phyloP scores from a whole-genome alignment of 1,140 invertebrate genomes.

The Ooceraea biroi region DNA sequence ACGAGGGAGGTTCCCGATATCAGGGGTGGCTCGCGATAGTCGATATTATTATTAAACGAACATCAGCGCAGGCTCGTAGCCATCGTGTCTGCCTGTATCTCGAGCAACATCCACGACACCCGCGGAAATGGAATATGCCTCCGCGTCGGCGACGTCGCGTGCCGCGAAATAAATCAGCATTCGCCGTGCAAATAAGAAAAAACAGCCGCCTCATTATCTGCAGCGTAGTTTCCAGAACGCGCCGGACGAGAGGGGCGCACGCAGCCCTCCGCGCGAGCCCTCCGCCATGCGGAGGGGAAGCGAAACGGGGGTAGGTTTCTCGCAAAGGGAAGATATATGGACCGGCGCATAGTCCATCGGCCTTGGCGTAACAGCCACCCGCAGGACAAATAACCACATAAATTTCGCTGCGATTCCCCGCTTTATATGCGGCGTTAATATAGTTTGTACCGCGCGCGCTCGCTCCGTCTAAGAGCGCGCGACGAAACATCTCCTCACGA shows the following conservation, averaged over 20 bases:
- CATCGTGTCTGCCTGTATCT: constrained; percentile 36
- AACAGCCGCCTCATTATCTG: constrained; percentile 65
- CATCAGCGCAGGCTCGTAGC: constrained; percentile 27
- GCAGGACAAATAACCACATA: constrained; percentile 71
- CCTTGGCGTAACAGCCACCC: constrained; percentile 45
- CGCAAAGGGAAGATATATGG: constrained; percentile 64
- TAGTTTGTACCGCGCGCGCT: not conserved
- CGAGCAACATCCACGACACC: constrained; percentile 24
- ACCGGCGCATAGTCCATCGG: constrained; percentile 55
- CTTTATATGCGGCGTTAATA: constrained; percentile 48
- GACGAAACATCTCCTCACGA: not conserved
- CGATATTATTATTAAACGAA: constrained; percentile 62
- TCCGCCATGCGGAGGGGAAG: too few relatives aligned
- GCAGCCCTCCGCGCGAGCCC: constrained; percentile 11
- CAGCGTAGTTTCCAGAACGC: constrained; percentile 17
- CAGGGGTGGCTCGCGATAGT: constrained; percentile 21
- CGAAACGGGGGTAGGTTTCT: too few relatives aligned
- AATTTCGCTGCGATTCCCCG: constrained; percentile 50
- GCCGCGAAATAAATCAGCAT: constrained; percentile 68
- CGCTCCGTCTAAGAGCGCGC: not conserved
- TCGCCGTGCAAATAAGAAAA: constrained; percentile 67
- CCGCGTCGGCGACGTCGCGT: not conserved
- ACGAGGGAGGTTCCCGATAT: not conserved
- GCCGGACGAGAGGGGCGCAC: constrained; percentile 3
- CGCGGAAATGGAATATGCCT: constrained; percentile 54